Conservation (phyloP, 2,888 invertebrate species). For the Strigamia transsilvanica region DNA sequence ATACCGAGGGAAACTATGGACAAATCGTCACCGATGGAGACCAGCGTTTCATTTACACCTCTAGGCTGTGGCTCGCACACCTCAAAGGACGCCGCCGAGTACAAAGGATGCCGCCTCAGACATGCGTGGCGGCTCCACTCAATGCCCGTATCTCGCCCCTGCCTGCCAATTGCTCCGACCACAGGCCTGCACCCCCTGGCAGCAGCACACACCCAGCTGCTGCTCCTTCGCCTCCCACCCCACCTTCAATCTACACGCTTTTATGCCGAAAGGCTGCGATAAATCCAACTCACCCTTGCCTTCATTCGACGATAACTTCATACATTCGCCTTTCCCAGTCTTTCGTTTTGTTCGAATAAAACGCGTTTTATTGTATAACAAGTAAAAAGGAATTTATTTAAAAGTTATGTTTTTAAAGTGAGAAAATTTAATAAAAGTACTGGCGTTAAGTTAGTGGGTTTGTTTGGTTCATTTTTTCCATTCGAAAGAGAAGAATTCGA, state of each 20-base stretch:
- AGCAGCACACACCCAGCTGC: slow-evolving; percentile 31
- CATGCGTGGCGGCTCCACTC: slow-evolving; percentile 51
- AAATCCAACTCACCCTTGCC: neutral
- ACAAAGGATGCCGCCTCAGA: slow-evolving; percentile 51
- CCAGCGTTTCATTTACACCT: slow-evolving; percentile 53
- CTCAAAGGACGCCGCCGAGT: slow-evolving; percentile 51
- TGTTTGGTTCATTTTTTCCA: neutral
- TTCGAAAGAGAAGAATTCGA: neutral
- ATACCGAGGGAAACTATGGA: neutral
- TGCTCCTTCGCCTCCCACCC: neutral
- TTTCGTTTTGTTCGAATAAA: no score
- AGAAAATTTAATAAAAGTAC: no score
- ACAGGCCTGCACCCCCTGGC: slow-evolving; percentile 51
- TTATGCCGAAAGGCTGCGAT: slow-evolving; percentile 5
- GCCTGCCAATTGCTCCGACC: slow-evolving; percentile 53
- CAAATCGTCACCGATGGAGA: slow-evolving; percentile 44
- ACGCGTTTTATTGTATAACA: no score
- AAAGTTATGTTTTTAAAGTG: no score
- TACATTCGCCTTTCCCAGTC: neutral
- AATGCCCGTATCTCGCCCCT: slow-evolving; percentile 52
- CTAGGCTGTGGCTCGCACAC: slow-evolving; percentile 51
- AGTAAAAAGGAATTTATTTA: no score
- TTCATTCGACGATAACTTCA: neutral
- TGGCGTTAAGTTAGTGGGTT: no score
- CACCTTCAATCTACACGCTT: neutral